Evolutionary conservation across 2,113 vertebrate species (phyloP), one percentile per base, ranked within the genome.

Genomic region (Hipposideros armiger): DNA sequence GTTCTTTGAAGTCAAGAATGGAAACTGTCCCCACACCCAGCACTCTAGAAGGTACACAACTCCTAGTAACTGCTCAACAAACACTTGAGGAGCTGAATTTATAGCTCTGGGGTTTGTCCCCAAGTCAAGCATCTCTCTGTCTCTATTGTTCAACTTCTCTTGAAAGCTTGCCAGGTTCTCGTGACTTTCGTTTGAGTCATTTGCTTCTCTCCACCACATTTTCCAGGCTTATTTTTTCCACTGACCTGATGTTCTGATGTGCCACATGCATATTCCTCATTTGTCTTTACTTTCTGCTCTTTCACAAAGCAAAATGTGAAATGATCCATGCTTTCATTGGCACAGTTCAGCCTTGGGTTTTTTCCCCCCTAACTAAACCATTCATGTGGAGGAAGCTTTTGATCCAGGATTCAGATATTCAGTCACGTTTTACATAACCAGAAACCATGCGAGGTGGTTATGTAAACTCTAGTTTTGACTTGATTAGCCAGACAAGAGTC

Each of bases 321-420:
- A 81, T 69, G 95, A 98, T 93, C 97, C 96, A 0, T 98, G 98
- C 97, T 96, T 94, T 97, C 95, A 95, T 78, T 98, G 98, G 91
- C 95, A 98, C 67, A 0, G 81, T 90, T 96, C 81, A 89, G 81
- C 90, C 87, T 87, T 96, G 96, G 97, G 95, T 36, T 90, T 93
- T 95, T n/a, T 3, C 32, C 52, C 94, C 50, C 77, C 90, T 95
- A 98, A 97, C 2, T 0, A 96, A 76, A 80, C 97, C 97, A 98
- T 98, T 98, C 98, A 98, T 98, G 98, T 97, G 97, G 96, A 98
- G 97, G 94, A 98, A 95, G 97, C 97, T 98, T 98, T 98, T 98
- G 98, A 98, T 98, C 97, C 87, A 0, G 11, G 97, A 78, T 97
- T 98, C 97, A 98, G 98, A 97, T 98, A 98, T 81, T 97, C 96